Base-by-base conservation (phyloP, 2,888 invertebrate genomes). In the Tenodera sinensis region DNA sequence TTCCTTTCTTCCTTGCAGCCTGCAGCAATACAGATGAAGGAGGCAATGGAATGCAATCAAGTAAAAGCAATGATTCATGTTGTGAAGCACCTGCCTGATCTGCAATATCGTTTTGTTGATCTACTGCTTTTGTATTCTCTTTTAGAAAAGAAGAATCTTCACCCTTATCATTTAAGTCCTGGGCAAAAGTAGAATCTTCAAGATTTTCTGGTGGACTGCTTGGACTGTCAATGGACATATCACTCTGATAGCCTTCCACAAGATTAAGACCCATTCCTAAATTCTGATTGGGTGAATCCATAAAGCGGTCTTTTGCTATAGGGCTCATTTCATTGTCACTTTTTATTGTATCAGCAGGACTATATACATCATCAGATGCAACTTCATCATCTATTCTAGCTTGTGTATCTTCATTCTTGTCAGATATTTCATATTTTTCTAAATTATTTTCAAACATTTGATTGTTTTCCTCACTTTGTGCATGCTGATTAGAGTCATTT, bases 1-100 rank as follows among this genome's bases (percentile, higher is more conserved):
- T 20, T 71, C 6, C 54, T 25, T 71, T 71, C 3, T 71, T 71
- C 20, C 4, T 20, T 25, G 25, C 54, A 71, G 8, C 8, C 25
- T 20, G 54, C 54, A 71, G 54, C 54, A 20, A 6, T 25, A 71
- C 8, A 84, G 88, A 84, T 71, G 89, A 28, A 42, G 89, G 89
- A 30, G 90, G 89, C 42, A 90, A 34, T n/a, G 89, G 89, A 89
- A 89, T 90, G 82, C 89, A 83, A 47, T 89, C 89, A 28, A 90
- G 54, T 20, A 42, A 47, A 34, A 90, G 9, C 28, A 84, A 28
- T 54, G 88, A 30, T 27, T 30, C 28, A 42, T 71, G 34, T 34
- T 34, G 34, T 25, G 28, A 20, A 71, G 20, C 30, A 89, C 25
- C 27, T 83, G 83, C 14, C 12, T 30, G 15, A 34, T 27, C 83